These are phyloP conservation scores for Pseudopleuronectes americanus DNA, from an alignment of 2,797 vertebrate species.

Conservation along the genomic window DNA sequence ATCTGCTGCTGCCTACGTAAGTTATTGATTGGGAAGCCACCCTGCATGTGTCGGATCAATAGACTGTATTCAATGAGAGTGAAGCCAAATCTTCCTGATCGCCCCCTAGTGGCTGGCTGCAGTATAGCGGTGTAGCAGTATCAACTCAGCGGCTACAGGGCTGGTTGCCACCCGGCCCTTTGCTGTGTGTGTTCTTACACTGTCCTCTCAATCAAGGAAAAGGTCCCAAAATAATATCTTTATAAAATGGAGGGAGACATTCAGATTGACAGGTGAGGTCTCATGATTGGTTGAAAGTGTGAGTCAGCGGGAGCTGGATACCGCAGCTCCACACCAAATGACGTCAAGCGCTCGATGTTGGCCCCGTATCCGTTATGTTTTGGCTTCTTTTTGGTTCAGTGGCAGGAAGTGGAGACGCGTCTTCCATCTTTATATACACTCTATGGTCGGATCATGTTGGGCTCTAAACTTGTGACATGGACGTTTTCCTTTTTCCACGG, in stretches of 20 bases:
- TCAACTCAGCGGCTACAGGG: no score
- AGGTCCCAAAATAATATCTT: no score
- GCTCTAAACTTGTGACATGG: slow-evolving; percentile 31
- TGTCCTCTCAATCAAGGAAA: no score
- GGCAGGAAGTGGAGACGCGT: background rate
- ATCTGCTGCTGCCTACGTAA: slow-evolving; percentile 34
- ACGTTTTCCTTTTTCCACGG: slow-evolving; percentile 10
- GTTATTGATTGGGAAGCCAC: slow-evolving; percentile 1
- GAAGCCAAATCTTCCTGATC: no score
- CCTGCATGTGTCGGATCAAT: no score
- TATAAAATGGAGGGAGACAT: background rate
- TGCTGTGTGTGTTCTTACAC: no score
- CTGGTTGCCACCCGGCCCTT: no score
- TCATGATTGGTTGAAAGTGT: background rate
- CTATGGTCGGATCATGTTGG: background rate
- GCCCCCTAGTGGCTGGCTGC: background rate
- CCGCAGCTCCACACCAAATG: no score
- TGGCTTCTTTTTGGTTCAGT: background rate
- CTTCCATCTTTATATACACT: background rate
- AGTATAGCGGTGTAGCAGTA: background rate
- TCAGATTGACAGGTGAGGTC: background rate
- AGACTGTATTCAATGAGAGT: no score
- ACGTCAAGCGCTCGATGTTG: background rate
- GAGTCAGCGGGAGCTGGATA: no score
- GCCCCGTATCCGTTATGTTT: background rate